Percentiles rank a stretch among this genome's conserved stretches.
Conservation (phyloP, 2,888 invertebrate species). For the Leucoma salicis region DNA sequence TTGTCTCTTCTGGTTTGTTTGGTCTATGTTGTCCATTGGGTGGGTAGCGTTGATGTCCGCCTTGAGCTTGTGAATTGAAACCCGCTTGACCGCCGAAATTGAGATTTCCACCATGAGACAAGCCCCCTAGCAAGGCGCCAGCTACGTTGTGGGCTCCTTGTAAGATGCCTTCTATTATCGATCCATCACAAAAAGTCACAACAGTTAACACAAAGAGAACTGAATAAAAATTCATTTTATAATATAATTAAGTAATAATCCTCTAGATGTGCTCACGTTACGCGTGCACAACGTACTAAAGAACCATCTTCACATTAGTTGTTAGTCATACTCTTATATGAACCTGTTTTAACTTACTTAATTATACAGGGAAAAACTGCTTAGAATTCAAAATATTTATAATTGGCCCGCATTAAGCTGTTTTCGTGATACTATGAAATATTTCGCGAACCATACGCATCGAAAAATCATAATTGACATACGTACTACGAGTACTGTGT, state of each 20-base stretch:
- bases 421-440: slow-evolving; percentile 15
- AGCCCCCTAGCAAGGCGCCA: slow-evolving; percentile 46
- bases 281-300: slow-evolving; percentile 23
- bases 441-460: too few species aligned
- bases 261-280: slow-evolving; percentile 16
- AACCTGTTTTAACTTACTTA: slow-evolving; percentile 25
- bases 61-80: neutral
- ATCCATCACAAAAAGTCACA: slow-evolving; percentile 16
- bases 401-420: slow-evolving; percentile 5
- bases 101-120: slow-evolving; percentile 30
- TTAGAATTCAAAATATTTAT: slow-evolving; percentile 15
- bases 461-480: too few species aligned
- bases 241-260: slow-evolving; percentile 1
- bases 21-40: slow-evolving; percentile 23
- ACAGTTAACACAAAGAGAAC: slow-evolving; percentile 20
- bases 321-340: slow-evolving; percentile 17
- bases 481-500: too few species aligned
- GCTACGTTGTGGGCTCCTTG: slow-evolving; percentile 47
- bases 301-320: slow-evolving; percentile 22
- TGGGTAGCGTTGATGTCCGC: slow-evolving; percentile 5
- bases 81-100: slow-evolving; percentile 19
- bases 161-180: slow-evolving; percentile 36
- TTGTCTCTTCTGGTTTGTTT: slow-evolving; percentile 35
- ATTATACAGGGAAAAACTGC: slow-evolving; percentile 10
- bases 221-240: slow-evolving; percentile 24